Percentiles rank a stretch among this genome's conserved stretches.
Conservation (phyloP, 2,113 vertebrate species). For the Prunella himalayana region DNA sequence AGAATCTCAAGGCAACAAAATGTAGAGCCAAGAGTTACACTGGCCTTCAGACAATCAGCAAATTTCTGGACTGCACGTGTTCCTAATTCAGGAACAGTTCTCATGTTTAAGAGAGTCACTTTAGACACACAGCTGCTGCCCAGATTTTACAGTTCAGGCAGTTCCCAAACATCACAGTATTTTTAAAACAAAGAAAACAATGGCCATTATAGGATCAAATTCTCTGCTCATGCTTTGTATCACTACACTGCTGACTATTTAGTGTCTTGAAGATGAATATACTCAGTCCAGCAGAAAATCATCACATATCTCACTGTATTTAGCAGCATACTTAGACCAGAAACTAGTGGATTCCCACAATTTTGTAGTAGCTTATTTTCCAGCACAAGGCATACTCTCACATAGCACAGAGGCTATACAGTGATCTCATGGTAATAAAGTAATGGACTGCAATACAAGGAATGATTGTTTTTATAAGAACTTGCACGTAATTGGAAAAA, state of each 20-base stretch:
- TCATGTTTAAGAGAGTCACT: background rate
- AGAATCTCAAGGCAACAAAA: background rate
- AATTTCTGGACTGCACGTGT: background rate
- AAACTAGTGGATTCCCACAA: background rate
- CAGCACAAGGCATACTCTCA: background rate
- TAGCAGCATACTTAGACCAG: fast-evolving
- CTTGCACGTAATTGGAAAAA: background rate
- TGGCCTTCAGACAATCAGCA: background rate
- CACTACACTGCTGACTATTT: background rate
- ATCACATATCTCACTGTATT: background rate
- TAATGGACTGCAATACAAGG: background rate
- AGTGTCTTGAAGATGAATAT: background rate
- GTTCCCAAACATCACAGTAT: background rate
- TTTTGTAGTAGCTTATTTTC: background rate
- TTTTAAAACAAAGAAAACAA: constrained; percentile 10
- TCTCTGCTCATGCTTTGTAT: background rate
- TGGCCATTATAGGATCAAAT: background rate
- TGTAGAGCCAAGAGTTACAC: background rate
- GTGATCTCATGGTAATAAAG: background rate
- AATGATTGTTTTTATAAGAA: background rate
- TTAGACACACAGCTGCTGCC: background rate
- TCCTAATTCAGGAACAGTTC: background rate
- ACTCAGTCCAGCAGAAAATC: background rate
- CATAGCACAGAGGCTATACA: background rate
- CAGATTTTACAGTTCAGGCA: background rate